Evolutionary conservation across 2,888 invertebrate species (phyloP).

Genomic region (Eupithecia vulgata): DNA sequence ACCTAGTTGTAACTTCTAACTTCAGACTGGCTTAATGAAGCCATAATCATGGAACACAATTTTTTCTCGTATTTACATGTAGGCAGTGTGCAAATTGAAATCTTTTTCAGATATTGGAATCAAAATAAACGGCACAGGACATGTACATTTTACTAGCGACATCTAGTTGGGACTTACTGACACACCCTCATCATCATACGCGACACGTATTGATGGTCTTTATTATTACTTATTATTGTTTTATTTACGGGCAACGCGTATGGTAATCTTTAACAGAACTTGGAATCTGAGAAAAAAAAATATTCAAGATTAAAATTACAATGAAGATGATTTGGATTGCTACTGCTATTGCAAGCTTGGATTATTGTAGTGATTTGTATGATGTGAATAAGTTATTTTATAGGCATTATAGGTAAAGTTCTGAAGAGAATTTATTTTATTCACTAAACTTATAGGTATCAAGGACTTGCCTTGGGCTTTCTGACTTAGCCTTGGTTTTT

Average conservation of each 20-base stretch:
- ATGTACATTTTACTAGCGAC: background rate
- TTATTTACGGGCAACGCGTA: background rate
- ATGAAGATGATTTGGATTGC: background rate
- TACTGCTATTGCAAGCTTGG: background rate
- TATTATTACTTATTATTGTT: background rate
- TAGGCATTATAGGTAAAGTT: background rate
- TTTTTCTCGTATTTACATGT: too few relatives aligned
- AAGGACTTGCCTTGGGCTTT: background rate
- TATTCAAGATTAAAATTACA: slow-evolving; percentile 1
- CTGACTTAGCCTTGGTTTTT: too few relatives aligned
- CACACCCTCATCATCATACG: slow-evolving; percentile 1
- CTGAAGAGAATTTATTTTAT: background rate
- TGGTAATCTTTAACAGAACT: background rate
- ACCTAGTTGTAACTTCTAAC: too few relatives aligned
- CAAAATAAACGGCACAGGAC: background rate
- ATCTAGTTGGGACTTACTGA: background rate
- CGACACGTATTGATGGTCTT: background rate
- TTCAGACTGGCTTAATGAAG: too few relatives aligned
- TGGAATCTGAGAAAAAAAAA: background rate
- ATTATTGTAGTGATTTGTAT: background rate
- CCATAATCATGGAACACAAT: too few relatives aligned
- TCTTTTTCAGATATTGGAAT: too few relatives aligned
- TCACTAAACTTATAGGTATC: background rate
- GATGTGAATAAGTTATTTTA: background rate
- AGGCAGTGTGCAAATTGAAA: too few relatives aligned